A percentile compares a stretch with the other conserved stretches of the same genome.
phyloP scores from a whole-genome alignment of 2,113 vertebrate species.

The Ancistrus triradiatus region DNA sequence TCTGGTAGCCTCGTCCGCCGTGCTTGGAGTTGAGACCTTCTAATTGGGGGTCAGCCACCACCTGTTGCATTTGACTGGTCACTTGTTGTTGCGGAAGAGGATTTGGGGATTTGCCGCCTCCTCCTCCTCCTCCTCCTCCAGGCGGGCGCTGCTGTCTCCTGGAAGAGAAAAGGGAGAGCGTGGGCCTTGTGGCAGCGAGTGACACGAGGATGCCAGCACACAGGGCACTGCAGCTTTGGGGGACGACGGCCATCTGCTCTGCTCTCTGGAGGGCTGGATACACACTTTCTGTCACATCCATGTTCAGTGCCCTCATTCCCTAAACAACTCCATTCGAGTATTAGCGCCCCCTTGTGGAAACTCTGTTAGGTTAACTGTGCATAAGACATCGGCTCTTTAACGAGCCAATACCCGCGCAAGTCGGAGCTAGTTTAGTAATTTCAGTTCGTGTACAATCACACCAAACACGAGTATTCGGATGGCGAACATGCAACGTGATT shows the following conservation, averaged over 20 bases:
- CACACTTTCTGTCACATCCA: too few relatives aligned
- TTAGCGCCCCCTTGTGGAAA: too few relatives aligned
- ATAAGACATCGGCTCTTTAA: too few relatives aligned
- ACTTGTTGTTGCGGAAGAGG: conserved; percentile 54
- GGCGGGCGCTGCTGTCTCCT: conserved; percentile 86
- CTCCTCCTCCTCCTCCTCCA: conserved; percentile 70
- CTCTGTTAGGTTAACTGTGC: too few relatives aligned
- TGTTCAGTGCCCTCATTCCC: too few relatives aligned
- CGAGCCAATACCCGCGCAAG: too few relatives aligned
- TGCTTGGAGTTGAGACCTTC: conserved; percentile 74
- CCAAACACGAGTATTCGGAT: too few relatives aligned
- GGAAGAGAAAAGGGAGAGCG: conserved; percentile 48
- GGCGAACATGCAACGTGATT: too few relatives aligned
- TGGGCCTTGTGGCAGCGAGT: background rate
- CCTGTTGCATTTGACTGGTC: conserved; percentile 59
- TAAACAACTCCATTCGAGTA: too few relatives aligned
- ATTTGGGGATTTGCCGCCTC: conserved; percentile 75
- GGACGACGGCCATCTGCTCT: background rate
- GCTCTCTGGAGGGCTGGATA: too few relatives aligned
- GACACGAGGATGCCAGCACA: background rate
- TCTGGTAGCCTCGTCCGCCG: conserved; percentile 78
- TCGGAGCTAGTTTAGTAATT: too few relatives aligned
- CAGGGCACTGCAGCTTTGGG: background rate
- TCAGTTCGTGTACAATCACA: too few relatives aligned
- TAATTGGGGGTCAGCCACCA: conserved; percentile 52